These are phyloP conservation scores for Crossocerus cetratus DNA, from an alignment of 2,888 invertebrate species.

Conservation along the genomic window DNA sequence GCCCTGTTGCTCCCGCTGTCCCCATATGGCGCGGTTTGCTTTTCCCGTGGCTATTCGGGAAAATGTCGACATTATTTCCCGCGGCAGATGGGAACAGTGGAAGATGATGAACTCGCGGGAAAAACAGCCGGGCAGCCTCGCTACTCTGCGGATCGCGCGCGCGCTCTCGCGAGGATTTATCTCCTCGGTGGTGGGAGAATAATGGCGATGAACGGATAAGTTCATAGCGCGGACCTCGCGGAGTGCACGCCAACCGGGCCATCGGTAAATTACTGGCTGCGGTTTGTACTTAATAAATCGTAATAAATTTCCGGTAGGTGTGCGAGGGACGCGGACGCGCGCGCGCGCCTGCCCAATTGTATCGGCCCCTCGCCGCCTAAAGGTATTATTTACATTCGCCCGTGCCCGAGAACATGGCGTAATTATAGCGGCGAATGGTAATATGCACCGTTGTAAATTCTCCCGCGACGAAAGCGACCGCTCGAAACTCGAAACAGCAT, in stretches of 20 bases:
- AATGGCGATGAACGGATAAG: slow-evolving; percentile 7
- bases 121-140: not conserved
- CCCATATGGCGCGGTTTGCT: not conserved
- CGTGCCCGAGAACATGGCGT: slow-evolving; percentile 23
- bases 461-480: slow-evolving; percentile 31
- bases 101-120: not conserved
- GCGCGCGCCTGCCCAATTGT: slow-evolving; percentile 31
- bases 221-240: not conserved
- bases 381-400: slow-evolving; percentile 43
- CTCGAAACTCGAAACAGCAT: slow-evolving; percentile 40
- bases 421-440: slow-evolving; percentile 46
- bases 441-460: slow-evolving; percentile 45
- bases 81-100: not conserved
- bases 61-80: not conserved
- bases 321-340: no score
- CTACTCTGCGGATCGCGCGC: no score
- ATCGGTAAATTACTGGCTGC: slow-evolving; percentile 26
- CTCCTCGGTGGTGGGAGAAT: slow-evolving; percentile 8
- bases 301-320: slow-evolving; percentile 34
- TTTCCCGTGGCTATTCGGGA: no score
- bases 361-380: slow-evolving; percentile 5
- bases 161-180: slow-evolving; percentile 7
- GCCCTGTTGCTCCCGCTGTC: not conserved
- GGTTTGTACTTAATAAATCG: slow-evolving; percentile 48
- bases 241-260: not conserved